phyloP scores from a whole-genome alignment of 2,888 invertebrate genomes.

The Cephus runcator region DNA sequence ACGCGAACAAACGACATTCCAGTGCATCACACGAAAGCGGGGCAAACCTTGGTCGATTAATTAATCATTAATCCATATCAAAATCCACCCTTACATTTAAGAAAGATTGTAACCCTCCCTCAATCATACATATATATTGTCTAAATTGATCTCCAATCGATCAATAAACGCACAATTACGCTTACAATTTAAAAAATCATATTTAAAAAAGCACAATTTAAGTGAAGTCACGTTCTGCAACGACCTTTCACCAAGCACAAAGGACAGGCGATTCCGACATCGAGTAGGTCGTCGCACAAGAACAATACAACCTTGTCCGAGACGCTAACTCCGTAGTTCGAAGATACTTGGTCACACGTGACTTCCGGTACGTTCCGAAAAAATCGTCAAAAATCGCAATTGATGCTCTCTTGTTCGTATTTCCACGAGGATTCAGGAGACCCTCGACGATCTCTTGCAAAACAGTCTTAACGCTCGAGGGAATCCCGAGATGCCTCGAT shows the following conservation, averaged over 20 bases:
- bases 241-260: constrained; percentile 37
- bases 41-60: not conserved
- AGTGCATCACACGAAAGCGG: not conserved
- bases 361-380: not conserved
- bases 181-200: constrained; percentile 7
- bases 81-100: not conserved
- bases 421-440: not conserved
- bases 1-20: not conserved
- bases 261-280: constrained; percentile 25
- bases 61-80: not conserved
- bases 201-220: constrained; percentile 5
- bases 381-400: not conserved
- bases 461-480: not conserved
- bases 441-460: not conserved
- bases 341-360: not conserved
- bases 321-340: not conserved
- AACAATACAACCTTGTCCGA: constrained; percentile 30
- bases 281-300: constrained; percentile 25
- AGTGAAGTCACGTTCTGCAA: constrained; percentile 35
- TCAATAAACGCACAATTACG: not conserved
- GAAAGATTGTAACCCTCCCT: not conserved
- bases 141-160: not conserved
- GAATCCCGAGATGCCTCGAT: not conserved
- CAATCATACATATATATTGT: not conserved
- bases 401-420: not conserved